These are phyloP conservation scores for Calypte anna DNA, from an alignment of 2,113 vertebrate genomes.

Conservation along the genomic window DNA sequence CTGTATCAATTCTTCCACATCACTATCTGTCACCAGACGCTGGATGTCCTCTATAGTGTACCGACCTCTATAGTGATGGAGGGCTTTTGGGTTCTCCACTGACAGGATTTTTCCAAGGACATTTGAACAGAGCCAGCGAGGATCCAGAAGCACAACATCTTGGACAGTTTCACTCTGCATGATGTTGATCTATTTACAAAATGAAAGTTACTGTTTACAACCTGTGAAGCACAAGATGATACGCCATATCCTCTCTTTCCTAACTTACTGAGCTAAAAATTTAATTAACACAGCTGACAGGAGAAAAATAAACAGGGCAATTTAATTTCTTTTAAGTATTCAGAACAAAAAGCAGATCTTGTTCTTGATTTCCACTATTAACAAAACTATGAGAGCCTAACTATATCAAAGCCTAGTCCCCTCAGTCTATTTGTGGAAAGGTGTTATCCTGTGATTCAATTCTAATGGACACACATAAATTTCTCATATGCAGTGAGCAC, in stretches of 20 bases:
- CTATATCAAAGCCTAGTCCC: neutral
- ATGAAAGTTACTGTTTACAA: neutral
- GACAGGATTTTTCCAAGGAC: conserved; percentile 92
- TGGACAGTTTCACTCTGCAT: conserved; percentile 99
- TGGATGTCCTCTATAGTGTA: conserved; percentile 95
- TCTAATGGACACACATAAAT: neutral
- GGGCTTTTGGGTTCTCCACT: conserved; percentile 92
- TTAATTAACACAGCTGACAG: neutral
- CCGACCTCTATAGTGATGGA: conserved; percentile 96
- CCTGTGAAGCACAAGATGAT: neutral
- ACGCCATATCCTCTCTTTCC: rapidly evolving
- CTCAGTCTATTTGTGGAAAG: neutral
- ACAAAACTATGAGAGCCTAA: neutral
- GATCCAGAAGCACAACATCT: conserved; percentile 96
- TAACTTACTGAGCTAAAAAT: neutral
- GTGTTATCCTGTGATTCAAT: neutral
- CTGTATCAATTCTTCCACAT: conserved; percentile 94
- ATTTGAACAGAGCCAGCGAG: conserved; percentile 92
- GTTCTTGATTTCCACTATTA: neutral
- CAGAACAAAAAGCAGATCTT: neutral
- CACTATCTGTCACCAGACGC: conserved; percentile 89
- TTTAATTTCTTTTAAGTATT: neutral
- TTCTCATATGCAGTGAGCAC: neutral
- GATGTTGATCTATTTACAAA: conserved; percentile 90
- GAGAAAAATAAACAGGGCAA: neutral